Conservation (phyloP, 2,113 vertebrate species). For the Lasiurus borealis region DNA sequence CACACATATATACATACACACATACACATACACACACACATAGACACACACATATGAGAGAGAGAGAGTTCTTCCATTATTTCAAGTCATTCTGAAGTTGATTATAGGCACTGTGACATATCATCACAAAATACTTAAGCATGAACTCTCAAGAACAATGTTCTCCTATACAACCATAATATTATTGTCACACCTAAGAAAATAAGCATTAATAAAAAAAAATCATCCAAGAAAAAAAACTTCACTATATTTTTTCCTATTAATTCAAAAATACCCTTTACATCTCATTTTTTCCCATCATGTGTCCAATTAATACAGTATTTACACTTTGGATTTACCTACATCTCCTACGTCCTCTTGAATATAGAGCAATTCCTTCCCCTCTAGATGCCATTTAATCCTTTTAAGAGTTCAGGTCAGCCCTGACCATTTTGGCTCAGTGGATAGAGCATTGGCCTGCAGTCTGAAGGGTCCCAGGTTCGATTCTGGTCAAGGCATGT, state of each 20-base stretch:
- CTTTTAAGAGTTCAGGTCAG: constrained; percentile 8
- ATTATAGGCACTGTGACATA: neutral
- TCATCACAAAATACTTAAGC: neutral
- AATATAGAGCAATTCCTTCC: neutral
- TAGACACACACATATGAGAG: neutral
- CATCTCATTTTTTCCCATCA: neutral
- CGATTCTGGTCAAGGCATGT: no score
- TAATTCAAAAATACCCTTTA: neutral
- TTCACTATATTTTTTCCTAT: neutral
- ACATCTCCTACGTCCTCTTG: neutral
- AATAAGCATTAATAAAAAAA: neutral
- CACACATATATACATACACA: neutral
- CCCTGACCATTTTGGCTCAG: no score
- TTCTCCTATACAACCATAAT: neutral
- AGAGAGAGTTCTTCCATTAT: neutral
- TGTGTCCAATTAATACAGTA: neutral
- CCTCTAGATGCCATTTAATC: neutral
- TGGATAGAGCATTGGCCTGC: no score
- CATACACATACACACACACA: neutral
- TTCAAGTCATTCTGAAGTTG: neutral
- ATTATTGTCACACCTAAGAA: neutral
- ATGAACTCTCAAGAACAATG: constrained; percentile 25
- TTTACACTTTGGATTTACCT: neutral
- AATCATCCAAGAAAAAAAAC: neutral
- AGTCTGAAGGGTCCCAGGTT: no score